Conservation (phyloP, 2,888 invertebrate species). For the Hirtodrosophila histrioides region DNA sequence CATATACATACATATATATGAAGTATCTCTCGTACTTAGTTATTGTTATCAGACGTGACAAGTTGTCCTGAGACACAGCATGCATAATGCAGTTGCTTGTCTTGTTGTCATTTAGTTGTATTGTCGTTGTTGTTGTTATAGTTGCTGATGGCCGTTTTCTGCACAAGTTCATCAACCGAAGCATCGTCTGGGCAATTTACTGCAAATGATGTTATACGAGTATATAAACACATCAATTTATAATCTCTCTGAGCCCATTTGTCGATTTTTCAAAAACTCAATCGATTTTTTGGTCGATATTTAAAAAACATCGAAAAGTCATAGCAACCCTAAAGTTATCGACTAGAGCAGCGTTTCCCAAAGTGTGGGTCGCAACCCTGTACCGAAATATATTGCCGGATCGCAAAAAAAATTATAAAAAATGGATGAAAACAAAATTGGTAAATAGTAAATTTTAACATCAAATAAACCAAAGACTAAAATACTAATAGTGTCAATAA, state of each 20-base stretch:
- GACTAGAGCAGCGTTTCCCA: no score
- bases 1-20: constrained; percentile 10
- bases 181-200: constrained; percentile 40
- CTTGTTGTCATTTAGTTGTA: constrained; percentile 42
- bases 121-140: constrained; percentile 2
- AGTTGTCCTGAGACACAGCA: constrained; percentile 46
- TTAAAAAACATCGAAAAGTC: no score
- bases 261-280: neutral
- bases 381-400: no score
- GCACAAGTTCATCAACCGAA: constrained; percentile 49
- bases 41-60: constrained; percentile 61
- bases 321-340: no score
- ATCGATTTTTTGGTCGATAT: no score
- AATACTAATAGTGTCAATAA: no score
- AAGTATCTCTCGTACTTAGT: constrained; percentile 34
- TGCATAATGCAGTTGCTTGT: constrained; percentile 54
- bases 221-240: constrained; percentile 6
- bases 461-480: no score
- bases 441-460: no score
- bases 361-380: no score
- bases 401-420: no score
- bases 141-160: neutral
- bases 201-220: constrained; percentile 13
- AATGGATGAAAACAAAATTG: no score
- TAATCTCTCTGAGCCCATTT: constrained; percentile 9